phyloP scores from a whole-genome alignment of 2,113 vertebrate genomes.

The Salvator merianae region DNA sequence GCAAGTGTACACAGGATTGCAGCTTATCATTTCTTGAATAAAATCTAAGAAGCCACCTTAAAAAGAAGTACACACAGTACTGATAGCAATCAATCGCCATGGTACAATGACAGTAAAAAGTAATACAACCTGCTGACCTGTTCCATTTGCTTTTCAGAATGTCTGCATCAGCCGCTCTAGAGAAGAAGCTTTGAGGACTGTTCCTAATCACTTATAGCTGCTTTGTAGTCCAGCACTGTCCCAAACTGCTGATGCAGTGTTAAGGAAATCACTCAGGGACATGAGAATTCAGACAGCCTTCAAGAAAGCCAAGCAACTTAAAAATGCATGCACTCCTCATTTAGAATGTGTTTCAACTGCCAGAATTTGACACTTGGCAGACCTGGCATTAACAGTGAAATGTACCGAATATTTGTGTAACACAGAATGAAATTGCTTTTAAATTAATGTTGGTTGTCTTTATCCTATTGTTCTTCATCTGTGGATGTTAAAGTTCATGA shows the following conservation, averaged over 20 bases:
- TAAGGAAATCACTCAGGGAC: conserved; percentile 45
- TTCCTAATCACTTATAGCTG: conserved; percentile 84
- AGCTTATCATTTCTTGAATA: background rate
- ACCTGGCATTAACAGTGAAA: conserved; percentile 1
- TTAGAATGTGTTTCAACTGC: conserved; percentile 32
- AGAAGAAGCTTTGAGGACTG: conserved; percentile 85
- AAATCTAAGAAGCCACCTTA: too few species aligned
- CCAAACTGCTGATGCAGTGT: background rate
- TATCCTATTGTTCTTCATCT: conserved; percentile 38
- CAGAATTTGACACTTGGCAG: conserved; percentile 16
- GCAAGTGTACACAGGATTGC: background rate
- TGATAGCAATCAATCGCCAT: too few species aligned
- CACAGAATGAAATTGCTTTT: conserved; percentile 22
- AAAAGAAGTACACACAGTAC: too few species aligned
- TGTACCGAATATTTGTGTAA: conserved; percentile 17
- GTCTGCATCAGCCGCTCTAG: conserved; percentile 83
- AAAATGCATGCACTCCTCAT: background rate
- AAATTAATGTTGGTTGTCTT: conserved; percentile 28
- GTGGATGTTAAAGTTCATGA: conserved; percentile 47
- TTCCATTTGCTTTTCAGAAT: conserved; percentile 73
- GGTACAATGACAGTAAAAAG: background rate
- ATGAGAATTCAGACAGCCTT: background rate
- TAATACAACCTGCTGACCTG: fast-evolving
- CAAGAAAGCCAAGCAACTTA: fast-evolving
- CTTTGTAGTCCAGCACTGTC: background rate